These are phyloP conservation scores for Lepidocolaptes lacrymiger DNA, from an alignment of 2,797 vertebrate genomes.

Conservation along the genomic window DNA sequence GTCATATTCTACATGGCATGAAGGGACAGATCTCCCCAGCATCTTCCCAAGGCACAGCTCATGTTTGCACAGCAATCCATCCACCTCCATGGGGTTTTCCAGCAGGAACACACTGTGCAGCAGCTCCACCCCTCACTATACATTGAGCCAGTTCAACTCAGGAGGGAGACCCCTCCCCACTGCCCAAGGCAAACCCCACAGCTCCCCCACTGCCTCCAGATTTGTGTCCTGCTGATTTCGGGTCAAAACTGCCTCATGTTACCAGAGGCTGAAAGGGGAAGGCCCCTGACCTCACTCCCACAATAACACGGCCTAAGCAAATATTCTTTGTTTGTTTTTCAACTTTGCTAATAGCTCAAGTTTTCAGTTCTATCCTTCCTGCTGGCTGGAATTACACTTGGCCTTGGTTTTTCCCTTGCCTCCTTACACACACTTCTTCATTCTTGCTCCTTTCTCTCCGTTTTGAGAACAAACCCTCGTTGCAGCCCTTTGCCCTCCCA, in stretches of 20 bases:
- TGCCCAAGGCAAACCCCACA: rapidly evolving
- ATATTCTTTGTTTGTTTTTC: background rate
- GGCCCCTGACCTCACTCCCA: background rate
- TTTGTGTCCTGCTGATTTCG: background rate
- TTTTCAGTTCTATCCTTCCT: background rate
- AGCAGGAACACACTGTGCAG: background rate
- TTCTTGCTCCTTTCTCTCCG: background rate
- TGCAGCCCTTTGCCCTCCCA: background rate
- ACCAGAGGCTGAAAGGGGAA: background rate
- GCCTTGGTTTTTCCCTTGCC: background rate
- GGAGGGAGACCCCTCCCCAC: background rate
- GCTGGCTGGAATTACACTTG: background rate
- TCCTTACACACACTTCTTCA: background rate
- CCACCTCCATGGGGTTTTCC: background rate
- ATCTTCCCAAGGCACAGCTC: background rate
- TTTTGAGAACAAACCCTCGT: background rate
- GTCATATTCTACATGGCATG: rapidly evolving
- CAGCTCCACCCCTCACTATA: too few species aligned
- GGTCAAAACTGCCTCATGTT: background rate
- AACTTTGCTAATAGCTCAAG: background rate
- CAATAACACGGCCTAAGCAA: rapidly evolving
- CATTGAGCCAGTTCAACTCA: background rate
- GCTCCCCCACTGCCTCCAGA: background rate
- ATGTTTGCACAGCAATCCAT: background rate
- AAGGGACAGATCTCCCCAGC: background rate